phyloP scores from a whole-genome alignment of 2,888 invertebrate genomes.

The Phortica okadai region DNA sequence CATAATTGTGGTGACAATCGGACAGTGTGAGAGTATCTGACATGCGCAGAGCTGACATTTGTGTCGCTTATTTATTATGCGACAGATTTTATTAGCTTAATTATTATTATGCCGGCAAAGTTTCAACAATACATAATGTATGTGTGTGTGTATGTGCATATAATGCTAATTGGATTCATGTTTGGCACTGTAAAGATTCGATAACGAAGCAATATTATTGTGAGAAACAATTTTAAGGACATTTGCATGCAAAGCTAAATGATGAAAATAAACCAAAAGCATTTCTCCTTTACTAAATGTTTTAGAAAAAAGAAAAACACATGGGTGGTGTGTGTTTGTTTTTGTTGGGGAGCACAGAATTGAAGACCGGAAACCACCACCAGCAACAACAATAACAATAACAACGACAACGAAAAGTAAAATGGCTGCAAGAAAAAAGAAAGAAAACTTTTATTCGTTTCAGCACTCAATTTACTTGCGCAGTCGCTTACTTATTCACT shows the following conservation, averaged over 20 bases:
- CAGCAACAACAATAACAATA: conserved; percentile 9
- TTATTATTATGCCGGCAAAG: conserved; percentile 53
- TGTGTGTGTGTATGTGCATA: background rate
- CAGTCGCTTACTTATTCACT: conserved; percentile 45
- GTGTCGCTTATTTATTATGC: conserved; percentile 47
- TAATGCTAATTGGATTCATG: conserved; percentile 66
- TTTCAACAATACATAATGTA: background rate
- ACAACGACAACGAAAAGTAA: conserved; percentile 47
- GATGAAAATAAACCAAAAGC: too few species aligned
- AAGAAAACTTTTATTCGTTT: conserved; percentile 66
- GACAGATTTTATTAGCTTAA: conserved; percentile 61
- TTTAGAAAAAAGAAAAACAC: background rate
- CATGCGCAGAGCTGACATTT: conserved; percentile 42
- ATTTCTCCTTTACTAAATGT: too few species aligned
- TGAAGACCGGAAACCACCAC: background rate
- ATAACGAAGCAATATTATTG: conserved; percentile 4
- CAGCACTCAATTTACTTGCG: conserved; percentile 64
- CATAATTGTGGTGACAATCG: conserved; percentile 9
- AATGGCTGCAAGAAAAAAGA: conserved; percentile 65
- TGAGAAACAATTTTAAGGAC: background rate
- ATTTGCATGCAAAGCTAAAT: too few species aligned
- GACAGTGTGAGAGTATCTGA: background rate
- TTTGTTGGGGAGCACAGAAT: background rate
- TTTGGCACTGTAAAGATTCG: conserved; percentile 23
- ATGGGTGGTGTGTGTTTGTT: conserved; percentile 57